Evolutionary conservation across 2,113 vertebrate species (phyloP).

Genomic region (Piprites chloris): DNA sequence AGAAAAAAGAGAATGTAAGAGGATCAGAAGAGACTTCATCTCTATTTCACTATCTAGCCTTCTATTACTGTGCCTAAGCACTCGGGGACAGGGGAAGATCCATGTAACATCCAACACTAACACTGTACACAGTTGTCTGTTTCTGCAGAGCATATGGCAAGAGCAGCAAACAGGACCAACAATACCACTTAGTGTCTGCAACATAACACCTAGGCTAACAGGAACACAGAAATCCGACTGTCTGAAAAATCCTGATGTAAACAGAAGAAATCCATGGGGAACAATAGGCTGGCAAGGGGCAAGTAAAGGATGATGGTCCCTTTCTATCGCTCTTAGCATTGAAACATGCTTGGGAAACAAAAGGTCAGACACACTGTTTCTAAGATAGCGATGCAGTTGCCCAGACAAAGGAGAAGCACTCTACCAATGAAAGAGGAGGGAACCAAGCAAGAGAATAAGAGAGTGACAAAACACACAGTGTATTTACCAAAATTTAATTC

Average conservation of each 20-base stretch:
- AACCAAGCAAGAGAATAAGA: background rate
- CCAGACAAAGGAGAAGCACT: background rate
- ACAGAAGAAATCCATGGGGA: background rate
- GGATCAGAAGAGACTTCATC: background rate
- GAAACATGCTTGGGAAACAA: background rate
- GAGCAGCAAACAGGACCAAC: background rate
- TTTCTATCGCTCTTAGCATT: background rate
- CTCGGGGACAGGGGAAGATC: background rate
- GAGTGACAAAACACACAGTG: background rate
- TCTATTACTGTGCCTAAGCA: background rate
- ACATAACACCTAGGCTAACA: background rate
- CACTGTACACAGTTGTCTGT: background rate
- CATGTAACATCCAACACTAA: background rate
- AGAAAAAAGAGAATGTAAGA: rapidly evolving
- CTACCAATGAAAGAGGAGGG: background rate
- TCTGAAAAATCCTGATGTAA: background rate
- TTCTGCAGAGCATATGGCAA: background rate
- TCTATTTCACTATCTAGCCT: background rate
- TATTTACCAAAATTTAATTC: background rate
- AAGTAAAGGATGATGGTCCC: background rate
- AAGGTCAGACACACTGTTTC: background rate
- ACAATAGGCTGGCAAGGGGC: background rate
- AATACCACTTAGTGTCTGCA: background rate
- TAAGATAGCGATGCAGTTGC: background rate
- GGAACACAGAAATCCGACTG: background rate